Evolutionary conservation across 2,797 vertebrate species (phyloP).

Genomic region (Smutsia temminckii): DNA sequence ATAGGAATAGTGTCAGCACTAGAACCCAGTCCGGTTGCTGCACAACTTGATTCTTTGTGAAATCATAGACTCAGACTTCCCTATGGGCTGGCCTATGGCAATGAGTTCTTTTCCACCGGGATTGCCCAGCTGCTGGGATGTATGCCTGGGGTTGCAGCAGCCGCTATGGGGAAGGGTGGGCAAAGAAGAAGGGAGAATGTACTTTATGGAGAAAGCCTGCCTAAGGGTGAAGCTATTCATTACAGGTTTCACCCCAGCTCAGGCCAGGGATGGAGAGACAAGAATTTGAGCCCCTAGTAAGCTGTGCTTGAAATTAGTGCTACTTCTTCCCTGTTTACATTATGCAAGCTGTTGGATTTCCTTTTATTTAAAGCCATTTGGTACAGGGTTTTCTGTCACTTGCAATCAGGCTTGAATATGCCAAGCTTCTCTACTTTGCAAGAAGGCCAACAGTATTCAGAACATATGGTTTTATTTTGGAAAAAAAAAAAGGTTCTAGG

Average conservation of each 20-base stretch:
- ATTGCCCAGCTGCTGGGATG: not conserved
- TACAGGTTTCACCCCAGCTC: no score
- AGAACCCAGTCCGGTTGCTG: not conserved
- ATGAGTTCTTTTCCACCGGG: not conserved
- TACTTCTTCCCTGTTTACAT: not conserved
- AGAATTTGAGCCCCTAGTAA: not conserved
- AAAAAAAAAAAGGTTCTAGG: not conserved
- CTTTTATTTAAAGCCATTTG: not conserved
- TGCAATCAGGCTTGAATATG: not conserved
- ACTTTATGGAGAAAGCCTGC: not conserved
- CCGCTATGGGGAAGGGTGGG: not conserved
- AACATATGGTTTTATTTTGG: not conserved
- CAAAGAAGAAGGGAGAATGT: not conserved
- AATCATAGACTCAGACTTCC: not conserved
- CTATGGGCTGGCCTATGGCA: no score
- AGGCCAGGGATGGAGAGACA: not conserved
- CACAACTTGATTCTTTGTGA: not conserved
- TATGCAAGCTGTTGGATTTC: not conserved
- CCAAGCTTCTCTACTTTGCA: not conserved
- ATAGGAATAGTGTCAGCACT: not conserved
- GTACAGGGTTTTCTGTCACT: not conserved
- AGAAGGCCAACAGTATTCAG: not conserved
- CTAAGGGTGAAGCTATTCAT: not conserved
- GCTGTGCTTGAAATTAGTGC: not conserved
- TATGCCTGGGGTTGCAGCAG: not conserved